Conservation (phyloP, 2,797 vertebrate species). For the Rousettus madagascariensis region DNA sequence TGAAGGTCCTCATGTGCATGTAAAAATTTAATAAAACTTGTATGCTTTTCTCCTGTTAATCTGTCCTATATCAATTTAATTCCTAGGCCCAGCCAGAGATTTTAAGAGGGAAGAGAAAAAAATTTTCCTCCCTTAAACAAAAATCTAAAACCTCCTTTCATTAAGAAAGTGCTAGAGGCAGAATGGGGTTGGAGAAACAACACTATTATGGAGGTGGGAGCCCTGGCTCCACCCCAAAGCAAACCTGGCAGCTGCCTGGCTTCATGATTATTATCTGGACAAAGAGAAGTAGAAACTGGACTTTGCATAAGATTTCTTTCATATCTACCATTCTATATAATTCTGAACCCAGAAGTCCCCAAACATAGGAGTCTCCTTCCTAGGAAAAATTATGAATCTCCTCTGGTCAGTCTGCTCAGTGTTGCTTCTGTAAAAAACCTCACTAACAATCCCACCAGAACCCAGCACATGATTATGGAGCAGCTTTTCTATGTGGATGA, state of each 20-base stretch:
- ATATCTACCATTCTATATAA: neutral
- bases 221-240: neutral
- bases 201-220: neutral
- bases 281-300: neutral
- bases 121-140: neutral
- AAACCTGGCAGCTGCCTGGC: neutral
- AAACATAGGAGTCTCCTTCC: conserved; percentile 31
- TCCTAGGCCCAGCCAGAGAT: neutral
- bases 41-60: neutral
- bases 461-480: conserved; percentile 56
- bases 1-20: neutral
- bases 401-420: conserved; percentile 58
- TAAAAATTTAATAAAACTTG: neutral
- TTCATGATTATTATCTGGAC: neutral
- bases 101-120: neutral
- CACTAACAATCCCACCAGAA: conserved; percentile 42
- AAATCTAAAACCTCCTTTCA: neutral
- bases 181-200: neutral
- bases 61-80: neutral
- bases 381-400: neutral
- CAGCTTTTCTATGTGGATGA: conserved; percentile 50
- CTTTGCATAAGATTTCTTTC: neutral
- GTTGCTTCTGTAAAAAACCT: conserved; percentile 68
- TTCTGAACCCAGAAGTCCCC: neutral
- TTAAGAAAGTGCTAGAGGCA: neutral